phyloP scores from a whole-genome alignment of 2,113 vertebrate genomes.

The Lutjanus erythropterus region DNA sequence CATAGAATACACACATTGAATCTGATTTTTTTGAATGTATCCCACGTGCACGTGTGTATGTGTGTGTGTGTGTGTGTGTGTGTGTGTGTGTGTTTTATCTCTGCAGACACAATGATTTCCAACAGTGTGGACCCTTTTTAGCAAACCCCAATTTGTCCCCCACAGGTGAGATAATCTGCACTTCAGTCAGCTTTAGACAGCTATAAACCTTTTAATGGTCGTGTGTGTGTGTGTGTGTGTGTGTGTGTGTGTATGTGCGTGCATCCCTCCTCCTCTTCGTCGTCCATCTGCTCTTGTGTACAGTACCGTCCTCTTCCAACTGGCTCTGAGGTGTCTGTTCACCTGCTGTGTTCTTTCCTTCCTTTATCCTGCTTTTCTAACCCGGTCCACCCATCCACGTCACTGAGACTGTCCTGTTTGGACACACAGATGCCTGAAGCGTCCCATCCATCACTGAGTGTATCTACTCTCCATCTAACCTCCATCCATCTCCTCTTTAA shows the following conservation, averaged over 20 bases:
- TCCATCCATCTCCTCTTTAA: not conserved
- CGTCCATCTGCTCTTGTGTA: slow-evolving; percentile 23
- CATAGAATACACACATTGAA: not conserved
- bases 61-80: slow-evolving; percentile 4
- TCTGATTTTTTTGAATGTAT: too few relatives aligned
- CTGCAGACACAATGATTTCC: slow-evolving; percentile 61
- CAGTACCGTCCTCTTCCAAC: not conserved
- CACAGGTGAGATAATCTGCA: slow-evolving; percentile 72
- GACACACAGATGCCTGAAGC: slow-evolving; percentile 7
- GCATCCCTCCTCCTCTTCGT: slow-evolving; percentile 1
- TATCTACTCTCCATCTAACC: slow-evolving; percentile 16
- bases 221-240: too few relatives aligned
- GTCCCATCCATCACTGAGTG: not conserved
- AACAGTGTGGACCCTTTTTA: slow-evolving; percentile 45
- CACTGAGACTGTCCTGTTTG: not conserved
- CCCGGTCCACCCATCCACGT: not conserved
- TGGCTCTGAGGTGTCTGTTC: not conserved
- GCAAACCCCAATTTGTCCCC: slow-evolving; percentile 35
- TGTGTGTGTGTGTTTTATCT: slow-evolving; percentile 16
- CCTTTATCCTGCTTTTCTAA: not conserved
- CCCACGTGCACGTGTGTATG: not conserved
- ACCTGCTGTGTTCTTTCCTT: not conserved
- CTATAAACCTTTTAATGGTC: slow-evolving; percentile 63
- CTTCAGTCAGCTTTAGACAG: slow-evolving; percentile 61
- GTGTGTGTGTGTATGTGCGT: too few relatives aligned